phyloP scores from a whole-genome alignment of 2,888 invertebrate genomes.

The Morinoia aosen region DNA sequence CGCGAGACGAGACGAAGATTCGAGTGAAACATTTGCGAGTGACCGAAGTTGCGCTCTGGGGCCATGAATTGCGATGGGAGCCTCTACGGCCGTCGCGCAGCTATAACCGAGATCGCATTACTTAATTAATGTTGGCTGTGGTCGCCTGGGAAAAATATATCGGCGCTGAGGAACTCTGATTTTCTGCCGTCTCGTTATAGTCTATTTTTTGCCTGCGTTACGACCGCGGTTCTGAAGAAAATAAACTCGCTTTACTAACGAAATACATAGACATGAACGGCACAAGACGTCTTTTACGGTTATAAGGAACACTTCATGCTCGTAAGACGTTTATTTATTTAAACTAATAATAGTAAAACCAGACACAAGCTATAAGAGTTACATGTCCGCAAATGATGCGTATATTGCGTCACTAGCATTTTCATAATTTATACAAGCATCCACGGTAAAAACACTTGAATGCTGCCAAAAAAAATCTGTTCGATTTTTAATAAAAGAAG shows the following conservation, averaged over 20 bases:
- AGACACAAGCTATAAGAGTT: background rate
- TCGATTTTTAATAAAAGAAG: too few relatives aligned
- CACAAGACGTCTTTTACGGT: background rate
- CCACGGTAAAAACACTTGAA: background rate
- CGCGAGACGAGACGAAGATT: background rate
- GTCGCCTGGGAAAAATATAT: background rate
- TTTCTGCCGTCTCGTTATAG: background rate
- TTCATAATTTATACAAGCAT: background rate
- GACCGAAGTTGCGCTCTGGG: background rate
- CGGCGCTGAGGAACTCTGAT: background rate
- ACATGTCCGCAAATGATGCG: background rate
- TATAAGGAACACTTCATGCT: background rate
- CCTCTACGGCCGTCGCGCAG: background rate
- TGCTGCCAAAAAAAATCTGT: too few relatives aligned
- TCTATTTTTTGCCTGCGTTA: background rate
- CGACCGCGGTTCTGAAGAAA: background rate
- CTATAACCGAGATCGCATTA: background rate
- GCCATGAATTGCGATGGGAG: background rate
- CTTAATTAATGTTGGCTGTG: background rate
- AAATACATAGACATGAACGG: background rate
- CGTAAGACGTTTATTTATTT: background rate
- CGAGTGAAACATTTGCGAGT: background rate
- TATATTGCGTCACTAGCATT: background rate
- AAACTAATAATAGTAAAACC: background rate
- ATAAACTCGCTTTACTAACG: background rate